phyloP scores from a whole-genome alignment of 92 coral and sea anemone species.

The Epizoanthus fatuus region DNA sequence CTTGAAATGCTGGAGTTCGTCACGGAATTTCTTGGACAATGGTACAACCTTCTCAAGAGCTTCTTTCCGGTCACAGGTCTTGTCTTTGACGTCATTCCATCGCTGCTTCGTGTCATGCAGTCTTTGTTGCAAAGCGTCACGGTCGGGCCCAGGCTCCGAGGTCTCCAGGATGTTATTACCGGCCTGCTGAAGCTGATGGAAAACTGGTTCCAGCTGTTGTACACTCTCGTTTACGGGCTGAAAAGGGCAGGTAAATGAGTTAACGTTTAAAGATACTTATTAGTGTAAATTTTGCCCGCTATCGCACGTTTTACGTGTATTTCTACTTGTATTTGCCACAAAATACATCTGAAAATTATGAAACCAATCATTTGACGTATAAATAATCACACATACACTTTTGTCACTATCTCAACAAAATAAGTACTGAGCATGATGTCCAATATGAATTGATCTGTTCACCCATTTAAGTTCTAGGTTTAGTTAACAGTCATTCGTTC shows the following conservation, averaged over 20 bases:
- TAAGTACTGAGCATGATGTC: too few relatives aligned
- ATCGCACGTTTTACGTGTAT: too few relatives aligned
- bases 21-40: conserved; percentile 86
- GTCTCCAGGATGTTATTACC: conserved; percentile 86
- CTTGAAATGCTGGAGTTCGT: conserved; percentile 79
- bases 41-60: conserved; percentile 91
- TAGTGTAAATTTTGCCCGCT: too few relatives aligned
- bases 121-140: conserved; percentile 88
- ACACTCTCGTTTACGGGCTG: conserved; percentile 90
- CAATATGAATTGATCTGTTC: too few relatives aligned
- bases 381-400: too few relatives aligned
- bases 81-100: conserved; percentile 83
- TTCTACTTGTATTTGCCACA: too few relatives aligned
- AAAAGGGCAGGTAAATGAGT: not conserved
- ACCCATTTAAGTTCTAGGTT: too few relatives aligned
- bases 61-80: conserved; percentile 87
- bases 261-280: not conserved
- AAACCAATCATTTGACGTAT: too few relatives aligned
- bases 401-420: too few relatives aligned
- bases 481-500: too few relatives aligned
- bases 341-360: too few relatives aligned
- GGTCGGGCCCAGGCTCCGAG: conserved; percentile 98
- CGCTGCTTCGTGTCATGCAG: conserved; percentile 91
- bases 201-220: conserved; percentile 87
- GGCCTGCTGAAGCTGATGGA: conserved; percentile 87